A percentile compares a stretch with the other conserved stretches of the same genome.
Conservation (phyloP, 2,113 vertebrate genomes). For the Hippoglossus stenolepis region DNA sequence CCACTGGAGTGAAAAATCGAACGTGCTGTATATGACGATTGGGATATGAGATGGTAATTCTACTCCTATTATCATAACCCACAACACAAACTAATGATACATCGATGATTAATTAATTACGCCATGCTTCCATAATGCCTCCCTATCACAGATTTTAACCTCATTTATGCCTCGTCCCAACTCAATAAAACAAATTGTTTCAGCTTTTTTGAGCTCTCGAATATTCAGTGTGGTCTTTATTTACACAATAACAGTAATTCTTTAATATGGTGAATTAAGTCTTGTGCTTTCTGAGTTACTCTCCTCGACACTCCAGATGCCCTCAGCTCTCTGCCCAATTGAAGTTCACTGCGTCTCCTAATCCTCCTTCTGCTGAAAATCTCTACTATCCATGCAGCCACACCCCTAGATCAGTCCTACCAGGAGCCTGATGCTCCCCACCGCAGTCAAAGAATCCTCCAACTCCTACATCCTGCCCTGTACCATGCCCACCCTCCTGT, state of each 20-base stretch:
- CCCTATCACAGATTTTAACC: constrained; percentile 31
- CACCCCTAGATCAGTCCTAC: constrained; percentile 44
- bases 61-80: constrained; percentile 58
- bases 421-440: constrained; percentile 35
- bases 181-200: constrained; percentile 36
- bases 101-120: constrained; percentile 59
- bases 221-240: constrained; percentile 29
- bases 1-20: constrained; percentile 66
- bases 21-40: constrained; percentile 51
- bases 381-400: constrained; percentile 46
- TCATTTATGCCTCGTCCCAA: constrained; percentile 8
- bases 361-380: constrained; percentile 64
- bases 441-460: constrained; percentile 54
- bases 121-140: constrained; percentile 22
- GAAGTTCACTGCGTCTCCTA: constrained; percentile 43
- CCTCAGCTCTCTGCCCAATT: constrained; percentile 28
- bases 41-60: constrained; percentile 61
- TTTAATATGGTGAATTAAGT: neutral
- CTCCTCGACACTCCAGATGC: constrained; percentile 49
- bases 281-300: neutral
- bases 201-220: constrained; percentile 1
- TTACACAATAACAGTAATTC: constrained; percentile 21
- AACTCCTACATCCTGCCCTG: constrained; percentile 17
- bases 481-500: constrained; percentile 39
- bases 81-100: constrained; percentile 50